Base-by-base conservation (phyloP, 2,888 invertebrate genomes). In the Mesorhabditis belari region DNA sequence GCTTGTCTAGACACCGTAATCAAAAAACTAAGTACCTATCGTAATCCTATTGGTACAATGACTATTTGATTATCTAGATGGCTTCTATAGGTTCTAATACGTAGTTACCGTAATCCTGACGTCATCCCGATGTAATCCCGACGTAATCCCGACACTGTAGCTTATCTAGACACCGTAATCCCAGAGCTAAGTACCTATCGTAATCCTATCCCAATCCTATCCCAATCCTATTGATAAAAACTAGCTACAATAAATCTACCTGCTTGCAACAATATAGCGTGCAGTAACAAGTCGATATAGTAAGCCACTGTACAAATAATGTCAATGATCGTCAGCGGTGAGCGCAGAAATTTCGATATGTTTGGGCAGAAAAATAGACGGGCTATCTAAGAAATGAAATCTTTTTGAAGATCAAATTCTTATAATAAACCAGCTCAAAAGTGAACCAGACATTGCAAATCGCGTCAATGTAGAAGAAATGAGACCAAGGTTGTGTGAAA, bases 261-360 rank as follows among this genome's bases (percentile, higher is more conserved):
- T 21, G 70, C 71, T 50, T 73, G 67, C 49, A 71, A 61, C 26
- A 76, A 59, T 27, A 76, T 69, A n/a, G 66, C 57, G 73, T 70
- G 58, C 88, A 74, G 66, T 2, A 77, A 53, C 54, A 93, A 86
- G 84, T 94, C 94, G 83, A 92, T 89, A 87, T 96, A 98, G 86
- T 98, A 98, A 82, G 94, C 93, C 83, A 94, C 87, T 29, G 96
- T 98, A 66, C 96, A 96, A 76, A 96, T 91, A 85, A 95, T 93
- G 85, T 98, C 98, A 84, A 98, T 98, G 83, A 98, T 89, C 85
- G 98, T 98, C 79, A 94, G 92, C 68, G 94, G 94, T 55, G 84
- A 91, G 83, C 90, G 81, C 89, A 95, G 87, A 85, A 96, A 98
- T 81, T 90, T 64, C 54, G 69, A 63, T 68, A 84, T 83, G 55